Percentiles rank a stretch among this genome's conserved stretches.
Evolutionary conservation across 2,797 vertebrate species (phyloP).

Genomic region (Oophaga sylvatica): DNA sequence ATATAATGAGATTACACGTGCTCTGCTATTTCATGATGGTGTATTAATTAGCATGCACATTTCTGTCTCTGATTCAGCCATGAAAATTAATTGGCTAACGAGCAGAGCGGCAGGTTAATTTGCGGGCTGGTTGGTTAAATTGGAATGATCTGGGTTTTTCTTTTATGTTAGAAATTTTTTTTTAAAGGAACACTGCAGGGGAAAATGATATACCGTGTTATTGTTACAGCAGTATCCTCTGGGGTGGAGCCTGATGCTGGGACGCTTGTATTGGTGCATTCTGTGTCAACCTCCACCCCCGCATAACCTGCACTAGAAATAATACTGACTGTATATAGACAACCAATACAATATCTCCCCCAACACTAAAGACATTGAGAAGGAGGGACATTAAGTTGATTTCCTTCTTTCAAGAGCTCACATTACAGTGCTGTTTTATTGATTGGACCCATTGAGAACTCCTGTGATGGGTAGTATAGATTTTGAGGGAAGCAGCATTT

Average conservation of each 20-base stretch:
- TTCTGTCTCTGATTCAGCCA: neutral
- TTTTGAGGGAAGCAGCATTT: no score
- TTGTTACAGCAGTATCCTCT: neutral
- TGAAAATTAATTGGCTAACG: slow-evolving; percentile 1
- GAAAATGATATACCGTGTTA: neutral
- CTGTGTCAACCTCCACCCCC: neutral
- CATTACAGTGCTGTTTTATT: no score
- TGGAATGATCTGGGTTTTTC: neutral
- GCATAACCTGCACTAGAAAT: neutral
- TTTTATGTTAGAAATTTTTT: neutral
- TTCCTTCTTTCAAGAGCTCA: no score
- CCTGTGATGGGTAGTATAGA: no score
- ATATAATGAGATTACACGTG: neutral
- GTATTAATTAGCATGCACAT: neutral
- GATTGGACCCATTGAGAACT: no score
- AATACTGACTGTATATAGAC: neutral
- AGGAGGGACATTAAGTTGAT: no score
- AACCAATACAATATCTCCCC: neutral
- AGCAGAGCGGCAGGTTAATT: slow-evolving; percentile 10
- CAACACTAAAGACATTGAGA: no score
- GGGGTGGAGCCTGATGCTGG: neutral
- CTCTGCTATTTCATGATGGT: neutral
- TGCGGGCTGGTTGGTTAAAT: neutral
- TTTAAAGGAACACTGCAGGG: neutral
- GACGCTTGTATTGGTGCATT: no score